A percentile compares a stretch with the other conserved stretches of the same genome.
Evolutionary conservation across 2,797 vertebrate genomes (phyloP).

Genomic region (Coracias cyanogaster): DNA sequence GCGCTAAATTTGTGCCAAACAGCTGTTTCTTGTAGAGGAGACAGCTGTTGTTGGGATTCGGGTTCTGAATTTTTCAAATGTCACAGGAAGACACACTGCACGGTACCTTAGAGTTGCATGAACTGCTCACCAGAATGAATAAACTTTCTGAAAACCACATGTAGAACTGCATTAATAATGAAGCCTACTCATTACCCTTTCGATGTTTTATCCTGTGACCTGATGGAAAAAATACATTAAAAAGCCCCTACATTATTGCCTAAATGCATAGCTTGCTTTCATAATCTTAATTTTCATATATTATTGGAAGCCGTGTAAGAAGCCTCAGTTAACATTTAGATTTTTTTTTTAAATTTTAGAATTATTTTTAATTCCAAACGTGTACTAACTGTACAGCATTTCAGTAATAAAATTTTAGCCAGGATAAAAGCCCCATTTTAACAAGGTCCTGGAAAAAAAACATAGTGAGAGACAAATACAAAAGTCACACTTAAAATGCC

Average conservation of each 20-base stretch:
- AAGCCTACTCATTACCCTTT: neutral
- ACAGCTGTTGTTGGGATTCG: slow-evolving; percentile 48
- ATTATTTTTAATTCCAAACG: neutral
- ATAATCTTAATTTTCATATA: neutral
- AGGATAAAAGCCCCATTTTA: neutral
- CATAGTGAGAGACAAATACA: neutral
- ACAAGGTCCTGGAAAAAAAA: neutral
- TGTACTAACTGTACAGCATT: neutral
- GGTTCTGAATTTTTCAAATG: slow-evolving; percentile 47
- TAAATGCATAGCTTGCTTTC: neutral
- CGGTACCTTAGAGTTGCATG: neutral
- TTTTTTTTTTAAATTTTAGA: neutral
- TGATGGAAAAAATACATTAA: neutral
- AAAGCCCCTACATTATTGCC: neutral
- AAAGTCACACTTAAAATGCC: neutral
- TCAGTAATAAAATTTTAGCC: neutral
- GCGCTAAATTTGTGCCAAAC: neutral
- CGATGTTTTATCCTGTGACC: neutral
- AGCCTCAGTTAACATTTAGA: neutral
- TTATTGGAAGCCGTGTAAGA: neutral
- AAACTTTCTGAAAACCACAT: slow-evolving; percentile 21
- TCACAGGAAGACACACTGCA: slow-evolving; percentile 3
- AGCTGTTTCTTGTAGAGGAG: slow-evolving; percentile 45
- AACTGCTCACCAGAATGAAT: slow-evolving; percentile 13
- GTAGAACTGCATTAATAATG: slow-evolving; percentile 37